phyloP scores from a whole-genome alignment of 1,140 invertebrate genomes.

The Drosophila repletoides region DNA sequence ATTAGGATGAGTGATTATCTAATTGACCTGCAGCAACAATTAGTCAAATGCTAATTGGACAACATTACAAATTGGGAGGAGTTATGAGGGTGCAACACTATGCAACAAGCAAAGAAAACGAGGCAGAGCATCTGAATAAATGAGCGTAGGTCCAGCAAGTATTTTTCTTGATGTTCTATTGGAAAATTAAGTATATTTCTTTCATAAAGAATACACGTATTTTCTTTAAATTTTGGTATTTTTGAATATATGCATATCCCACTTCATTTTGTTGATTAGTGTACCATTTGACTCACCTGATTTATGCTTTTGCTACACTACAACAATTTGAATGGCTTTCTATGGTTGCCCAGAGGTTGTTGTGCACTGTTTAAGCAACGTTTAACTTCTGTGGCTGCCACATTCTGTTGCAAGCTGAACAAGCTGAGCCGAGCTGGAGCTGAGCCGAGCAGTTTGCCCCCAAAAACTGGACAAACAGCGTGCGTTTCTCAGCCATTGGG shows the following conservation, averaged over 20 bases:
- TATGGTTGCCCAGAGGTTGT: conserved; percentile 22
- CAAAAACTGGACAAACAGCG: conserved; percentile 51
- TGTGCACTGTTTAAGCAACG: conserved; percentile 70
- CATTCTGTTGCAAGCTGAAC: conserved; percentile 36
- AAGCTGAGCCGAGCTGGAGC: conserved; percentile 71
- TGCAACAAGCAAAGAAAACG: conserved; percentile 4
- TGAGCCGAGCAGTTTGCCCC: conserved; percentile 59
- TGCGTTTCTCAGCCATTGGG: conserved; percentile 17
- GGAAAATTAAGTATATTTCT: too few relatives aligned
- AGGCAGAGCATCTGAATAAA: too few relatives aligned
- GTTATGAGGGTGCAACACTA: too few relatives aligned
- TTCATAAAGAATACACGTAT: too few relatives aligned
- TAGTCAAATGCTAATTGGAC: conserved; percentile 40
- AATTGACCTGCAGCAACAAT: conserved; percentile 35
- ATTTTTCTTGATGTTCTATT: too few relatives aligned
- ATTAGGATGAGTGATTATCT: conserved; percentile 35
- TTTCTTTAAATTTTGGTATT: too few relatives aligned
- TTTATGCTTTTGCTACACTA: conserved; percentile 3
- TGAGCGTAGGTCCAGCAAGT: too few relatives aligned
- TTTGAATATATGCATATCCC: too few relatives aligned
- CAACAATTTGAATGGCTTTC: conserved; percentile 17
- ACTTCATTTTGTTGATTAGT: too few relatives aligned
- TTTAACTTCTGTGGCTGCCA: conserved; percentile 64
- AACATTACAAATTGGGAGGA: conserved; percentile 14
- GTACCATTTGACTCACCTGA: conserved; percentile 1